A percentile compares a stretch with the other conserved stretches of the same genome.
These are phyloP conservation scores for Chaetodon auriga DNA, from an alignment of 2,113 vertebrate genomes.

Conservation along the genomic window DNA sequence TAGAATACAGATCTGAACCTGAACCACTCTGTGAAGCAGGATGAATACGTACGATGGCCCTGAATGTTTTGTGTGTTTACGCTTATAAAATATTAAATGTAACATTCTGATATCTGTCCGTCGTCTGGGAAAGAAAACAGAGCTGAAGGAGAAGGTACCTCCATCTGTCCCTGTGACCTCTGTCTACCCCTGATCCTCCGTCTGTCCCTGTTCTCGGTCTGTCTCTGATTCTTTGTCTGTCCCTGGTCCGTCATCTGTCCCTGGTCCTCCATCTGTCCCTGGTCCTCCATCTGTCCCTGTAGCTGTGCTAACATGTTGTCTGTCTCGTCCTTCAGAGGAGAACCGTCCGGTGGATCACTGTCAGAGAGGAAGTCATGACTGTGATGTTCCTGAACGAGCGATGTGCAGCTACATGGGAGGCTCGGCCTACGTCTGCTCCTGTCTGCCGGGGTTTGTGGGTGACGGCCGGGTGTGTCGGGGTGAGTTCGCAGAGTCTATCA, in stretches of 20 bases:
- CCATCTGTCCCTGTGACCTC: no score
- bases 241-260: background rate
- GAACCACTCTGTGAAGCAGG: background rate
- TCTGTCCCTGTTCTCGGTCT: no score
- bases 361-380: constrained; percentile 85
- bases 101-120: no score
- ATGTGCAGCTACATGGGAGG: constrained; percentile 87
- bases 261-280: background rate
- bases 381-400: constrained; percentile 88
- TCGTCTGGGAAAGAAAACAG: no score
- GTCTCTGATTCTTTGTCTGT: background rate
- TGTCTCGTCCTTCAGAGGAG: constrained; percentile 63
- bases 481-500: constrained; percentile 65
- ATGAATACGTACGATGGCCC: background rate
- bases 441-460: constrained; percentile 88
- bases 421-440: constrained; percentile 87
- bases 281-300: no score
- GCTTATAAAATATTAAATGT: no score
- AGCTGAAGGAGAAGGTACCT: no score
- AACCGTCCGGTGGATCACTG: constrained; percentile 86
- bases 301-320: background rate
- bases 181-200: no score
- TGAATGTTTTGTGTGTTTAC: background rate
- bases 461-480: constrained; percentile 89
- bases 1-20: background rate